These are phyloP conservation scores for Drosophila guanche DNA, from an alignment of 1,140 invertebrate species.

Conservation along the genomic window DNA sequence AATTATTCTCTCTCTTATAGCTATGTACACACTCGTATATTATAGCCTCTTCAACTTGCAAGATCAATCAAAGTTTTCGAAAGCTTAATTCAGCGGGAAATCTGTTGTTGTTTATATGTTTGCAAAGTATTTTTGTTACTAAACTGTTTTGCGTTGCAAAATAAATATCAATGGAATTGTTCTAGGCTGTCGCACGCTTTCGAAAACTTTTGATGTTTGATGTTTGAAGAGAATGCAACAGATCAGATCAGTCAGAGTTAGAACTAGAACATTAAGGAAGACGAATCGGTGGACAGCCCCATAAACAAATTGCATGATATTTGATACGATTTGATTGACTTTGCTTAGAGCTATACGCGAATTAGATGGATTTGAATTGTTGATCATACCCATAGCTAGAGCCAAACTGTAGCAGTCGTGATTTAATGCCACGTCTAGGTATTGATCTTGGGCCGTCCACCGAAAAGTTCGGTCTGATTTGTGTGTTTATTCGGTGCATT, in stretches of 20 bases:
- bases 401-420: constrained; percentile 93
- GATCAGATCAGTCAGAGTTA: constrained; percentile 20
- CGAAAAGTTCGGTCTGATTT: constrained; percentile 85
- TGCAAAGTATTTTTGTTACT: constrained; percentile 6
- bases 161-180: constrained; percentile 73
- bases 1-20: not conserved
- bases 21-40: not conserved
- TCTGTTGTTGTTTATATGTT: not conserved
- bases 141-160: constrained; percentile 9
- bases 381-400: constrained; percentile 93
- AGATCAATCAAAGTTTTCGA: constrained; percentile 86
- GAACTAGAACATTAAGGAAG: constrained; percentile 24
- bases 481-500: not conserved
- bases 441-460: constrained; percentile 92
- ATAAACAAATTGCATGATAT: constrained; percentile 84
- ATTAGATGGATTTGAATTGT: not conserved
- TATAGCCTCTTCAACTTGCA: constrained; percentile 6
- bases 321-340: constrained; percentile 39
- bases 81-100: constrained; percentile 59
- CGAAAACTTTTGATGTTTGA: constrained; percentile 87
- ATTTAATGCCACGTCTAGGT: constrained; percentile 93
- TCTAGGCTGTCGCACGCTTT: constrained; percentile 87
- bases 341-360: constrained; percentile 21
- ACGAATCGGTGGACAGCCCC: constrained; percentile 86
- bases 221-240: constrained; percentile 26